Conservation (phyloP, 2,113 vertebrate genomes). For the Corvus cornix region DNA sequence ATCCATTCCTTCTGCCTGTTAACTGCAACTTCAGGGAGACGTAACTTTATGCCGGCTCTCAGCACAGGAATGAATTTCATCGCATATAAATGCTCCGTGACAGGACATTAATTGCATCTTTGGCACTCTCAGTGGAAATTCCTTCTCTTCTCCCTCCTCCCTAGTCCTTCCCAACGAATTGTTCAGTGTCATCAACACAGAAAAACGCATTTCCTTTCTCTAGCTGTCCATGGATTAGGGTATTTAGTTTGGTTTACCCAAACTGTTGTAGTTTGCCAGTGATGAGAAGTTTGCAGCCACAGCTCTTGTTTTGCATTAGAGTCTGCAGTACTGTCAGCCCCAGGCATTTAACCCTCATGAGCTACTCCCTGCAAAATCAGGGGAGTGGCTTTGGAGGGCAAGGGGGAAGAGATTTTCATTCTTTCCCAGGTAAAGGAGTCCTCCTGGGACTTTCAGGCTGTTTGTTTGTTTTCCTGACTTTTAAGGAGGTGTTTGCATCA, state of each 20-base stretch:
- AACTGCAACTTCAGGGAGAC: background rate
- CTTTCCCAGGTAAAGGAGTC: background rate
- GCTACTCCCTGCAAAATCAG: background rate
- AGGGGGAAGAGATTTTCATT: background rate
- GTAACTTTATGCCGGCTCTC: background rate
- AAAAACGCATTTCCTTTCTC: background rate
- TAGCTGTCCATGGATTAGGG: background rate
- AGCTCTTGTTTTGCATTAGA: background rate
- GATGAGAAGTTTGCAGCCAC: background rate
- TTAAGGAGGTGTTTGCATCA: background rate
- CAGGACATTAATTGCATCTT: constrained; percentile 5
- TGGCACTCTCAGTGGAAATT: constrained; percentile 14
- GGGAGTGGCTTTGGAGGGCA: background rate
- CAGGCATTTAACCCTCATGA: fast-evolving
- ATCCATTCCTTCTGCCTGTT: background rate
- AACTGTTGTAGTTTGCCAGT: background rate
- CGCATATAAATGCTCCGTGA: background rate
- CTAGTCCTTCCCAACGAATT: background rate
- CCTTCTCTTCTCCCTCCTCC: background rate
- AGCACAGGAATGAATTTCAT: background rate
- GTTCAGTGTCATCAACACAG: background rate
- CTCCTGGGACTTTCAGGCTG: background rate
- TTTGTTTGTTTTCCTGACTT: background rate
- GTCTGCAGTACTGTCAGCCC: background rate
- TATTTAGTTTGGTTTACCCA: background rate